Base-by-base conservation (phyloP, 1,140 invertebrate species). In the Dolichoris vasculosae region DNA sequence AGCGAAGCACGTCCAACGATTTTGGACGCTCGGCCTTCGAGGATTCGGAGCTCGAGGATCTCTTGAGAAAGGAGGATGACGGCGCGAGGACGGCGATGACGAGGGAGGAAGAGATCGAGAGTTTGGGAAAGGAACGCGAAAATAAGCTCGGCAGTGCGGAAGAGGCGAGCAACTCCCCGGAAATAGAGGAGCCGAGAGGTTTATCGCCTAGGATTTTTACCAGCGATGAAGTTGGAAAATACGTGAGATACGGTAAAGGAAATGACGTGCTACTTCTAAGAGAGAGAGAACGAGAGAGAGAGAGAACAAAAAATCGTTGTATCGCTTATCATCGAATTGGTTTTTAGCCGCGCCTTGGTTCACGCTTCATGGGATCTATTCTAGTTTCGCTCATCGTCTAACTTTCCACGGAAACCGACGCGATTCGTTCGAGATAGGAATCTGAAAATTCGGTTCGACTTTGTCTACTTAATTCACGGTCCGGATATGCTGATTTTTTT, bases 181-280 rank as follows among this genome's bases (percentile, higher is more conserved):
- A 79, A 59, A 26, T 32, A 13, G 51, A 79, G 32, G 20, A 6
- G 3, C 15, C n/a, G 23, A 67, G 40, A 32, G n/a, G 51, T 40
- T 83, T 20, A 40, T 76, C 35, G 30, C 69, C 71, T 11, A 87
- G 79, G 59, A 88, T 48, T 71, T 80, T 46, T 59, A 64, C 64
- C 86, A 76, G 38, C 13, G 69, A 64, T 13, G 86, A 88, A 51
- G 90, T 85, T 77, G 89, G 73, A 46, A 91, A 89, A 86, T 93
- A 93, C 86, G 90, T 93, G 7, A 90, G 89, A 87, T 93, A 93
- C 87, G 92, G 92, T 93, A 89, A 92, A 91, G 88, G 84, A 89
- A 84, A 78, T 77, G 59, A 84, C 38, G 82, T 64, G 48, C 35
- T 40, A n/a, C 30, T 78, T 55, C 43, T 20, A 11, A 76, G 1